Conservation (phyloP, 2,888 invertebrate species). For the Lepas anatifera region DNA sequence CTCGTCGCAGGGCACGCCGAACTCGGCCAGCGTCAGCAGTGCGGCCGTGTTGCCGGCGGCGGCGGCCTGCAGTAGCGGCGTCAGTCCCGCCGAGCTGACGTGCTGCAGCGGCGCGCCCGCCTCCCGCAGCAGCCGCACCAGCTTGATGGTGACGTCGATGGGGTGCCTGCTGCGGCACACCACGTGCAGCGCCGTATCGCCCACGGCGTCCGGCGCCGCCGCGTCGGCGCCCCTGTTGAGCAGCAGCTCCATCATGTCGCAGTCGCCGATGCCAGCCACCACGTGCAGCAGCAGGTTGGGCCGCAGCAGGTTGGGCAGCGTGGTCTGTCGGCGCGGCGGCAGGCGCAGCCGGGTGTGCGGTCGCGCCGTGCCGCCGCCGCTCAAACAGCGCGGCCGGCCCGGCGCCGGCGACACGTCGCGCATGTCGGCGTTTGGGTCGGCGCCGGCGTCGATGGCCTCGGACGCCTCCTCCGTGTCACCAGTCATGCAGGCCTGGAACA, state of each 20-base stretch:
- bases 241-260: not conserved
- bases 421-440: constrained; percentile 8
- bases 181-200: not conserved
- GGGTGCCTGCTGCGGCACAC: not conserved
- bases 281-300: not conserved
- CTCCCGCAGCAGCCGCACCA: not conserved
- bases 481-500: not conserved
- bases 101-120: not conserved
- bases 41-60: constrained; percentile 7
- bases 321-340: not conserved
- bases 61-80: not conserved
- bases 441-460: not conserved
- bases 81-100: not conserved
- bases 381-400: not conserved
- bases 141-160: constrained; percentile 1
- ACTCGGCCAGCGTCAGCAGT: constrained; percentile 32
- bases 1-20: constrained; percentile 36
- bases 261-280: not conserved
- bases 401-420: not conserved
- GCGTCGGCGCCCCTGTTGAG: not conserved
- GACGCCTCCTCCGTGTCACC: not conserved
- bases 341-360: not conserved
- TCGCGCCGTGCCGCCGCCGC: not conserved
- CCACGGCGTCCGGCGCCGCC: not conserved
- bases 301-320: not conserved